Evolutionary conservation across 2,797 vertebrate species (phyloP).

Genomic region (Stomatorhinus walkeri): DNA sequence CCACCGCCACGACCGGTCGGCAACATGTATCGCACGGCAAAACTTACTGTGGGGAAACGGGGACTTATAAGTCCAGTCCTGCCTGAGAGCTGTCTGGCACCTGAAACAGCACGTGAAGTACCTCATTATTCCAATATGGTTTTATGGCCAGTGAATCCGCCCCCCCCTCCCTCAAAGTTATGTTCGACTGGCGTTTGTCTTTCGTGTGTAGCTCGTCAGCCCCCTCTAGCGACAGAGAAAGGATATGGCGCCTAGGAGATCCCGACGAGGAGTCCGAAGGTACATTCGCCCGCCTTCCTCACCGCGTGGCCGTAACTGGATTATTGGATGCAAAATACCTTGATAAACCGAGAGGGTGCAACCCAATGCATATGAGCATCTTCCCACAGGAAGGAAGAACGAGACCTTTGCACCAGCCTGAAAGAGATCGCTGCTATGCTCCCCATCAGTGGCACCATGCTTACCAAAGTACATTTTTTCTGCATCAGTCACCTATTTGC

Average conservation of each 20-base stretch:
- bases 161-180: background rate
- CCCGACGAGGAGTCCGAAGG: slow-evolving; percentile 6
- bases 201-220: background rate
- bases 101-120: background rate
- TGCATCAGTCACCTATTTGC: background rate
- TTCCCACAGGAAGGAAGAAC: slow-evolving; percentile 19
- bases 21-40: background rate
- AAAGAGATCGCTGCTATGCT: slow-evolving; percentile 35
- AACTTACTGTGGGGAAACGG: background rate
- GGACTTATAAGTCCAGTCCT: background rate
- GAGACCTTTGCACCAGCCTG: slow-evolving; percentile 28
- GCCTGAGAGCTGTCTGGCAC: background rate
- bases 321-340: background rate
- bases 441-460: slow-evolving; percentile 25
- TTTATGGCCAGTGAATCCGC: background rate
- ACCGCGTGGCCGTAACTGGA: background rate
- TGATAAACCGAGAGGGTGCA: background rate
- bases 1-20: background rate
- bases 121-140: background rate
- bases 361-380: background rate
- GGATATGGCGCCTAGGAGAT: slow-evolving; percentile 18
- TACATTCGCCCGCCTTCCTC: background rate
- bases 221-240: background rate
- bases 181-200: background rate
- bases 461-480: slow-evolving; percentile 32